These are phyloP conservation scores for Meiosimyza platycephala DNA, from an alignment of 2,888 invertebrate genomes.

Conservation along the genomic window DNA sequence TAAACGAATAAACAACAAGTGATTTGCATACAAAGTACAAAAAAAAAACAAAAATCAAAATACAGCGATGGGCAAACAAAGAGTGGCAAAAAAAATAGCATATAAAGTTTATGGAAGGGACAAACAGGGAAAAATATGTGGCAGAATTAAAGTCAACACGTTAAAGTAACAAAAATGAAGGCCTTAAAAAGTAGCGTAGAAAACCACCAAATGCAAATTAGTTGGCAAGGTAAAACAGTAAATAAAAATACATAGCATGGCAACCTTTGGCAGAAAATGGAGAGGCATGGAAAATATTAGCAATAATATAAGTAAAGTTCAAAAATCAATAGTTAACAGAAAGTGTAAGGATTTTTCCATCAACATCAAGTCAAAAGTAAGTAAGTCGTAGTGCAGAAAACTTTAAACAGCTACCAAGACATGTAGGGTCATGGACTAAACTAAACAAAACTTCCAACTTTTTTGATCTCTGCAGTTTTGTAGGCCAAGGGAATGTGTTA, in stretches of 20 bases:
- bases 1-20: conserved; percentile 13
- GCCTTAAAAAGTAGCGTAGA: not conserved
- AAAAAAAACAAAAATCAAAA: conserved; percentile 7
- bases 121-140: not conserved
- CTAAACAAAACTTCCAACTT: no score
- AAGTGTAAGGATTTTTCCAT: no score
- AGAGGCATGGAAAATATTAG: not conserved
- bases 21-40: not conserved
- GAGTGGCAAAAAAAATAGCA: not conserved
- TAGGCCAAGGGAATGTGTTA: no score
- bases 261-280: not conserved
- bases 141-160: no score
- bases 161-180: no score
- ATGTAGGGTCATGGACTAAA: no score
- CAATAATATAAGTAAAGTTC: no score
- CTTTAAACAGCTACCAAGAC: no score
- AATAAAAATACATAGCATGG: not conserved
- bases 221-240: not conserved
- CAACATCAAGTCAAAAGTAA: no score
- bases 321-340: no score
- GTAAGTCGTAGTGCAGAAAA: no score
- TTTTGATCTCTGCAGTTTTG: no score
- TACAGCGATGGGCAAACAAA: not conserved
- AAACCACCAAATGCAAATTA: conserved; percentile 18
- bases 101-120: not conserved